These are phyloP conservation scores for Fukomys damarensis DNA, from an alignment of 2,113 vertebrate species.

Conservation along the genomic window DNA sequence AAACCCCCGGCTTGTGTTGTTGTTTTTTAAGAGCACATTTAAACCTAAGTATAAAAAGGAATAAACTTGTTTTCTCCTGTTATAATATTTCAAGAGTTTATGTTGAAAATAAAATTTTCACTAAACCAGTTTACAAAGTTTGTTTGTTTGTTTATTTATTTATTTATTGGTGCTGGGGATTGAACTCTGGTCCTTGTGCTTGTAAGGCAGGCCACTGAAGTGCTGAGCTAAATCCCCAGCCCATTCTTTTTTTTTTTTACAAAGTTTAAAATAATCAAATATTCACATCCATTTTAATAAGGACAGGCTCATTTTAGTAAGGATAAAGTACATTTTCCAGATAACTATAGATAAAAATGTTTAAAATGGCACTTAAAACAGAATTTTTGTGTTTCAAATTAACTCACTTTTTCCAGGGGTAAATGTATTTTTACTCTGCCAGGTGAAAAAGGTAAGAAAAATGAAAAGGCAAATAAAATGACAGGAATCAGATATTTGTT, in stretches of 20 bases:
- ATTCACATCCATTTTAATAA: not conserved
- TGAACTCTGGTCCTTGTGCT: too few relatives aligned
- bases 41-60: not conserved
- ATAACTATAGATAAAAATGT: not conserved
- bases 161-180: too few relatives aligned
- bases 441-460: not conserved
- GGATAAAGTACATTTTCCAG: not conserved
- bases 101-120: constrained; percentile 48
- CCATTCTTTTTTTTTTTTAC: too few relatives aligned
- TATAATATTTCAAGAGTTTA: constrained; percentile 74
- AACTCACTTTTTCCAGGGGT: not conserved
- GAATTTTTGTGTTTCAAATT: not conserved
- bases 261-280: not conserved
- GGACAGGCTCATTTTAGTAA: not conserved
- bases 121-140: constrained; percentile 35
- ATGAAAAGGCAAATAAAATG: not conserved
- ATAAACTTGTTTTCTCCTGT: constrained; percentile 62
- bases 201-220: too few relatives aligned
- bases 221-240: too few relatives aligned
- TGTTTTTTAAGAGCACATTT: not conserved
- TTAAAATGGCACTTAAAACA: not conserved
- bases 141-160: too few relatives aligned
- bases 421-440: not conserved
- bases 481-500: not conserved
- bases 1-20: not conserved